Evolutionary conservation across 2,113 vertebrate genomes (phyloP).

Genomic region (Sus scrofa): T2T-Sscrofa CM000830.6:95825501-95826000

Average conservation of each 20-base stretch:
- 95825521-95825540: no score
- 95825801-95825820: neutral
- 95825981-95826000: no score
- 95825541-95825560: no score
- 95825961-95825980: no score
- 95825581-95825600: neutral
- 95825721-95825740: conserved; percentile 20
- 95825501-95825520: no score
- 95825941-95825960: no score
- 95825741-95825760: neutral
- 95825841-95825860: neutral
- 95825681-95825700: neutral
- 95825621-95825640: neutral
- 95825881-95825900: neutral
- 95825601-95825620: neutral
- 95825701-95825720: neutral
- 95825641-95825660: neutral
- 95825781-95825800: neutral
- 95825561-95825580: neutral
- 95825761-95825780: neutral
- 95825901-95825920: neutral
- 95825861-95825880: neutral
- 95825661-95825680: neutral
- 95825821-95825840: neutral
- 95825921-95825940: neutral